Evolutionary conservation across 2,797 vertebrate species (phyloP), one percentile per base, ranked within the genome.

Genomic region (Nannoperca australis): DNA sequence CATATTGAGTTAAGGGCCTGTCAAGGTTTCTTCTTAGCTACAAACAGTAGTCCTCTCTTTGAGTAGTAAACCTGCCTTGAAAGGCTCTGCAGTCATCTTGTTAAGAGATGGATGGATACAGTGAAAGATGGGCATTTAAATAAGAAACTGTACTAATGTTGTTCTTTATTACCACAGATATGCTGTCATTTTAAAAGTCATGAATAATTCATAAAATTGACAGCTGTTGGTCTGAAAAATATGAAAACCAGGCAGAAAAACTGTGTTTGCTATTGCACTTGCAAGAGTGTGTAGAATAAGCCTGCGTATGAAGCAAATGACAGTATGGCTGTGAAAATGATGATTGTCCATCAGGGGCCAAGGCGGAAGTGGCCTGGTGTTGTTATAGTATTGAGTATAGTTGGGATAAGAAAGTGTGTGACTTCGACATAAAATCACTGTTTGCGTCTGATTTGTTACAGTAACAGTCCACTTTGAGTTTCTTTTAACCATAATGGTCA

Each of bases 1-100:
- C n/a, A 5, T 45, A 3, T 20, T 4, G 15, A 68, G n/a, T 54
- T 66, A 79, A 59, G 40, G 44, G 81, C 58, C 44, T 63, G 58
- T 85, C 79, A 80, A 20, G 2, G 13, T 10, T 7, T 66, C 53
- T 45, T 40, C 47, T 30, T 40, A 15, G 51, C 42, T 9, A 13
- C 18, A 34, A 61, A 47, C 38, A 56, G 9, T 9, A 61, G 20
- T 38, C 3, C 9, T 13, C 22, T 30, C 27, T 75, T 30, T 30
- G 24, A 9, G 42, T 73, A 50, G 61, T 50, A 22, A 51, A n/a
- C 20, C 5, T 44, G 27, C 7, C 2, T 2, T 1, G 6, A 66
- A 61, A 58, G 20, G 18, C 32, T 58, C 44, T 10, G 44, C n/a
- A 7, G 3, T 10, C 13, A 12, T 42, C 24, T 38, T 40, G 36